Evolutionary conservation across 2,888 invertebrate genomes (phyloP).

Genomic region (Trichopria drosophilae): DNA sequence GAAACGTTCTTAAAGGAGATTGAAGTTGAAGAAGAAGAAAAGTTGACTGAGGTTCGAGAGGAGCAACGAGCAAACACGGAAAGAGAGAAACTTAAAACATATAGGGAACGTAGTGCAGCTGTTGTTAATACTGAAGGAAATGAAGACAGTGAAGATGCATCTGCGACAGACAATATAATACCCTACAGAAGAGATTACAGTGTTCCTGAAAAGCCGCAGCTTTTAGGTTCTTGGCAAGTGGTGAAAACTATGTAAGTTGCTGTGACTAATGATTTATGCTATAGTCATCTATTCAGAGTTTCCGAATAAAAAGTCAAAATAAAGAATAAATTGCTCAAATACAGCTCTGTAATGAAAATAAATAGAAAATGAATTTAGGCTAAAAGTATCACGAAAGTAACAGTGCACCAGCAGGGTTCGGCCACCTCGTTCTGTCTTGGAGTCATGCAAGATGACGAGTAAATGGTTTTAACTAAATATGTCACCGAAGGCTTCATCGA

Average conservation of each 20-base stretch:
- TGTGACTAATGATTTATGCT: not conserved
- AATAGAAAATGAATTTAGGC: too few species aligned
- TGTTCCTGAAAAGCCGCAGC: constrained; percentile 66
- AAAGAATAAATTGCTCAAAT: too few species aligned
- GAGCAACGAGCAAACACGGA: constrained; percentile 51
- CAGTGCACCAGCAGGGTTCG: too few species aligned
- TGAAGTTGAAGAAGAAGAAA: constrained; percentile 59
- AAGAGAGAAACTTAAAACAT: constrained; percentile 47
- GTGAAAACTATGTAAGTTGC: constrained; percentile 65
- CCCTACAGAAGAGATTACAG: constrained; percentile 61
- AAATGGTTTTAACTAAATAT: too few species aligned
- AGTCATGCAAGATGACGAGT: too few species aligned
- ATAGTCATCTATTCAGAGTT: not conserved
- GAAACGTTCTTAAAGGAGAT: constrained; percentile 58
- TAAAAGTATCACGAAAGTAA: too few species aligned
- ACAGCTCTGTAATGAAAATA: too few species aligned
- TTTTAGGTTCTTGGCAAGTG: constrained; percentile 78
- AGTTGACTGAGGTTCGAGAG: constrained; percentile 55
- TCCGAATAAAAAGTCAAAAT: not conserved
- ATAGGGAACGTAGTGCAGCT: constrained; percentile 57
- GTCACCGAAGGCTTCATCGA: too few species aligned
- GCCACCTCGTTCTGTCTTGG: too few species aligned
- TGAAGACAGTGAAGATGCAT: constrained; percentile 44
- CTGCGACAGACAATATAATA: constrained; percentile 51
- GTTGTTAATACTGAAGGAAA: constrained; percentile 16